Base-by-base conservation (phyloP, 2,888 invertebrate genomes). In the Oeneis ivallda region DNA sequence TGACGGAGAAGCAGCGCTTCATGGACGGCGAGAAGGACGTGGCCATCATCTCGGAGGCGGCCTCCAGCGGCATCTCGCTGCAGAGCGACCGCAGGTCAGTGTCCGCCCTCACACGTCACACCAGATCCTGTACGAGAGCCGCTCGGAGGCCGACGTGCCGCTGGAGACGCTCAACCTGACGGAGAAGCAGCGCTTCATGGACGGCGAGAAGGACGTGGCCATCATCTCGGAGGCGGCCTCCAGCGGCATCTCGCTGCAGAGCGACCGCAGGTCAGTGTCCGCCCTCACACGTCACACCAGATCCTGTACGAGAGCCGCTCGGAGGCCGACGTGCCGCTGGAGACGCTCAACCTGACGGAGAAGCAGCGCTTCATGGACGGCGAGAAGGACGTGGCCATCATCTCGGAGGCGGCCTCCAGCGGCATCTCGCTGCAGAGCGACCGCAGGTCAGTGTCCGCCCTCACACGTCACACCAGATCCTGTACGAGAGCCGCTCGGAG, bases 191-290 rank as follows among this genome's bases (percentile, higher is more conserved):
- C 92, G 95, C 69, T 99, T 99, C 89, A 99, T 99, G 99, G 96
- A 98, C 85, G 99, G 98, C 0, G 97, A 98, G 84, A 99, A 99
- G 89, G 97, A 97, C 79, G 97, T 99, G 34, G 99, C 99, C 41
- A 99, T 99, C 77, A 99, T 99, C 74, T 99, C 99, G 0, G 99
- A 99, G 87, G 99, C 99, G 0, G 99, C 99, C 6, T 98, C 98
- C 74, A 98, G 98, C 72, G 99, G 99, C 84, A 98, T 99, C 76
- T 98, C 98, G 0, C 89, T 99, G 68, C 99, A 99, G 83, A 98
- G 99, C 76, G 99, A 99, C 84, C 92, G 98, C 63, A 93, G 92
- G 92, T 90, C 17, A 5, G 26, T 26, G 26, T 5, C 26, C 26
- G 0, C 5, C 26, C 26, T n/a, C n/a, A n/a, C n/a, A n/a, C n/a